Percentiles rank a stretch among this genome's conserved stretches.
Evolutionary conservation across 1,140 invertebrate species (phyloP).

Genomic region (Papilio helenus): DNA sequence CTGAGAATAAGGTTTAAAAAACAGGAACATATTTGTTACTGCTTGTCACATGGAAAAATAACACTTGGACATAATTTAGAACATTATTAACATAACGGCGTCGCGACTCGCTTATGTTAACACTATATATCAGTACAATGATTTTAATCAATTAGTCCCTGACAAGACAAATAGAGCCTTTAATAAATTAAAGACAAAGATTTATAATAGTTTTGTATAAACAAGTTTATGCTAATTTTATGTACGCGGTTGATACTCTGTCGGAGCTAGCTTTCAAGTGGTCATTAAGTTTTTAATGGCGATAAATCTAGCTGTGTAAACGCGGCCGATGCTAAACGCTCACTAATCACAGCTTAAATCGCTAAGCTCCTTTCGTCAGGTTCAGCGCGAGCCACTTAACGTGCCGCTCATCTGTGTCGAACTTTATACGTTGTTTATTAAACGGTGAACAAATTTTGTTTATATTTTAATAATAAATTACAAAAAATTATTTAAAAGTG

Average conservation of each 20-base stretch:
- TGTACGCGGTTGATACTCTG: constrained; percentile 62
- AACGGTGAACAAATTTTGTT: too few species aligned
- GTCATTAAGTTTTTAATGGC: constrained; percentile 67
- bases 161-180: constrained; percentile 48
- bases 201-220: constrained; percentile 66
- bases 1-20: neutral
- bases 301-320: constrained; percentile 66
- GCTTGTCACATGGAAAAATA: constrained; percentile 5
- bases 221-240: constrained; percentile 76
- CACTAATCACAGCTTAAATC: constrained; percentile 61
- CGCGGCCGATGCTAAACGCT: constrained; percentile 53
- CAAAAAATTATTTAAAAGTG: neutral
- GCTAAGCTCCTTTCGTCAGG: constrained; percentile 59
- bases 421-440: constrained; percentile 23
- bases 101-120: constrained; percentile 4
- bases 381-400: constrained; percentile 43
- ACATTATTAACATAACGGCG: constrained; percentile 15
- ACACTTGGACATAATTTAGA: constrained; percentile 24
- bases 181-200: constrained; percentile 68
- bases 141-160: constrained; percentile 31
- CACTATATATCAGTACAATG: constrained; percentile 26
- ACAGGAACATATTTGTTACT: neutral
- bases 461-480: too few species aligned
- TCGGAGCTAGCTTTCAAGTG: constrained; percentile 51
- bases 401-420: constrained; percentile 46